Evolutionary conservation across 1,140 invertebrate genomes (phyloP).

Genomic region (Ceratitis capitata): DNA sequence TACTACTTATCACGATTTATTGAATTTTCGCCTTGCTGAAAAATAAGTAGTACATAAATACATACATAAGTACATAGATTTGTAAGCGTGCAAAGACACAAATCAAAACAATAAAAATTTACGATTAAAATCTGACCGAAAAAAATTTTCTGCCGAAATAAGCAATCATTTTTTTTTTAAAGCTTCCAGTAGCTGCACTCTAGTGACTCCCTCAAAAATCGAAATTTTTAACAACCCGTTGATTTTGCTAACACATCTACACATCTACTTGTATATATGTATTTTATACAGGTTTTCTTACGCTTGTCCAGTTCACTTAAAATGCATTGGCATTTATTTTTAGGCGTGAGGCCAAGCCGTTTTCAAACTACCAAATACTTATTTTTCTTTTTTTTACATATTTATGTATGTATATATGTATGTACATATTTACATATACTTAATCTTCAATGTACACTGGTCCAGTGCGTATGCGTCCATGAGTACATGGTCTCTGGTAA

Average conservation of each 20-base stretch:
- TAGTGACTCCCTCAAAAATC: not conserved
- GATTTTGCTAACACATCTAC: no score
- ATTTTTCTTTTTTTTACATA: not conserved
- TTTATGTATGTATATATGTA: not conserved
- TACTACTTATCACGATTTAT: not conserved
- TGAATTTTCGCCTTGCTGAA: not conserved
- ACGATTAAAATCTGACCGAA: no score
- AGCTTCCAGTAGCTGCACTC: not conserved
- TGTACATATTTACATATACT: not conserved
- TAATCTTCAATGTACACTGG: not conserved
- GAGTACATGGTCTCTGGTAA: not conserved
- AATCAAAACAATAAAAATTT: not conserved
- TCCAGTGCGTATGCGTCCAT: not conserved
- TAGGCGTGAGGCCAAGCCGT: constrained; percentile 1
- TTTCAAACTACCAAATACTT: no score
- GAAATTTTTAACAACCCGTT: not conserved
- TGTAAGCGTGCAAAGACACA: not conserved
- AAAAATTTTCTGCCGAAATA: not conserved
- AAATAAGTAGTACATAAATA: not conserved
- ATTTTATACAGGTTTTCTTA: not conserved
- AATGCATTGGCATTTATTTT: constrained; percentile 10
- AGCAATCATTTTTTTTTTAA: not conserved
- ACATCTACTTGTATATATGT: no score
- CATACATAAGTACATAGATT: not conserved
- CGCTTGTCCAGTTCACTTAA: not conserved